These are phyloP conservation scores for Trichomycterus rosablanca DNA, from an alignment of 2,113 vertebrate species.

Conservation along the genomic window DNA sequence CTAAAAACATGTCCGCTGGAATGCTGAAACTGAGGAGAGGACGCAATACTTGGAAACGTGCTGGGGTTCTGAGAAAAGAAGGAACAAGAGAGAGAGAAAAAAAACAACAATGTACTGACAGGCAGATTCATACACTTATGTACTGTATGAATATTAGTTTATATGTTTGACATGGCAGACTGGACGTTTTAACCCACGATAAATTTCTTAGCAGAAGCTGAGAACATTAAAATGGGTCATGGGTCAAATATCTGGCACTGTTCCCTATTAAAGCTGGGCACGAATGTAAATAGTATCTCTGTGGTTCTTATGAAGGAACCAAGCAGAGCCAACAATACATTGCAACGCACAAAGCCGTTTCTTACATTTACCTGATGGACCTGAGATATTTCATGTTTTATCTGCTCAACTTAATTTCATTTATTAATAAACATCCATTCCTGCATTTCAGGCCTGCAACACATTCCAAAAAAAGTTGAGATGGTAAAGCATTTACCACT, in stretches of 20 bases:
- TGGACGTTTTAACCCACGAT: background rate
- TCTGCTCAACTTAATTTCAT: too few relatives aligned
- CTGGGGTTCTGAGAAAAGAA: conserved; percentile 16
- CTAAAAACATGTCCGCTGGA: conserved; percentile 15
- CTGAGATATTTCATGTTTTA: too few relatives aligned
- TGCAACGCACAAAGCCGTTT: too few relatives aligned
- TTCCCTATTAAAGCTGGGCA: too few relatives aligned
- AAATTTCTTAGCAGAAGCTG: background rate
- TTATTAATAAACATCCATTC: too few relatives aligned
- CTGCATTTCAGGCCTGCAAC: too few relatives aligned
- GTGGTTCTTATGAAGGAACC: too few relatives aligned
- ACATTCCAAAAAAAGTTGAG: too few relatives aligned
- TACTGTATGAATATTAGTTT: background rate
- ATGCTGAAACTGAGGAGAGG: conserved; percentile 17
- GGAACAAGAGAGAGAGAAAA: background rate
- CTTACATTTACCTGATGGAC: too few relatives aligned
- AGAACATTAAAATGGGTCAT: background rate
- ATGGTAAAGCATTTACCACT: too few relatives aligned
- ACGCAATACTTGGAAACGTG: conserved; percentile 2
- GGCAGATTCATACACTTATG: background rate
- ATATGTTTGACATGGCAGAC: background rate
- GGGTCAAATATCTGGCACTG: background rate
- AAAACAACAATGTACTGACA: background rate
- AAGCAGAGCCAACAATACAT: too few relatives aligned
- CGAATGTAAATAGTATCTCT: background rate